These are phyloP conservation scores for Leptinotarsa texana DNA, from an alignment of 1,140 invertebrate genomes.

Conservation along the genomic window DNA sequence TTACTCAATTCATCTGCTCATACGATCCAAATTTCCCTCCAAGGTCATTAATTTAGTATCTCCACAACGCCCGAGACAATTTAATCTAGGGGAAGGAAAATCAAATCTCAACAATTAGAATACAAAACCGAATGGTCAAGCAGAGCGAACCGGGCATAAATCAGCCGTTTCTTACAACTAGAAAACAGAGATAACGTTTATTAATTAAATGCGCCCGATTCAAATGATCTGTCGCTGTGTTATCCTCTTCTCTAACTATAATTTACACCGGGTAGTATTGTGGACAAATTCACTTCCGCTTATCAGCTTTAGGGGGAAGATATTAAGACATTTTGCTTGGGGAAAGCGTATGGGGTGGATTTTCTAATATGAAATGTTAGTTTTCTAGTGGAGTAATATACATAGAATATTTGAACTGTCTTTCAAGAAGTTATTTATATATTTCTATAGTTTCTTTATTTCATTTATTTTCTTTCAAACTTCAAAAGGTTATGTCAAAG, in stretches of 20 bases:
- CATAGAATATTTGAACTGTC: no score
- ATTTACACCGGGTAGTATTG: conserved; percentile 11
- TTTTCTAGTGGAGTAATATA: neutral
- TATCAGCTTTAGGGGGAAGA: conserved; percentile 15
- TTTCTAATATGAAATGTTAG: neutral
- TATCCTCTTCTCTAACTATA: conserved; percentile 17
- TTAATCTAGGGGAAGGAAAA: conserved; percentile 31
- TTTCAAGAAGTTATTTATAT: no score
- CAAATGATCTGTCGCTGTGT: conserved; percentile 7
- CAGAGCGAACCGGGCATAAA: conserved; percentile 17
- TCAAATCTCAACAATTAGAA: conserved; percentile 33
- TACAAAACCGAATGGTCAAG: conserved; percentile 29
- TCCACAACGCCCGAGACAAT: conserved; percentile 18
- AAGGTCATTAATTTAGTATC: conserved; percentile 20
- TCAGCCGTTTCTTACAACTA: conserved; percentile 23
- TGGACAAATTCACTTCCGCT: conserved; percentile 22
- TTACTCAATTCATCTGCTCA: neutral
- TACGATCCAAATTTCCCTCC: neutral
- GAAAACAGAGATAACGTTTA: conserved; percentile 31
- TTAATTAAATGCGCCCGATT: conserved; percentile 28
- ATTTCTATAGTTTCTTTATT: no score
- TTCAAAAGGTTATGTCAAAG: no score
- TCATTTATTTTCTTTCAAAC: no score
- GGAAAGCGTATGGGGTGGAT: neutral
- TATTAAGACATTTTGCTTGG: conserved; percentile 12